A percentile compares a stretch with the other conserved stretches of the same genome.
Conservation (phyloP, 2,113 vertebrate genomes). For the Notechis scutatus region DNA sequence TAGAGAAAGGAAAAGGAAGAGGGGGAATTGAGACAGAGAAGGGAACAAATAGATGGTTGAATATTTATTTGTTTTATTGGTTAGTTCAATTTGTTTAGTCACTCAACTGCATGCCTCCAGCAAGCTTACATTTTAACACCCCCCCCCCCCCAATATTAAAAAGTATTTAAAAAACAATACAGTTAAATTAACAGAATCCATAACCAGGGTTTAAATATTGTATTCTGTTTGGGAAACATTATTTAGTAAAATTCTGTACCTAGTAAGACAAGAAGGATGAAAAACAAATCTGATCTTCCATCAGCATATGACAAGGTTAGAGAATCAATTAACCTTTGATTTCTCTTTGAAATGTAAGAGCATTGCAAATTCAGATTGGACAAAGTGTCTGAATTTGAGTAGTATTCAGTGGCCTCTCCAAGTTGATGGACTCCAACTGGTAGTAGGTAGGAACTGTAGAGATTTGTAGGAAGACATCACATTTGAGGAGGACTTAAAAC, state of each 20-base stretch:
- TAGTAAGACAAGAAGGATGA: neutral
- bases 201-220: neutral
- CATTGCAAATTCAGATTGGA: neutral
- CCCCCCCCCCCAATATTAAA: neutral
- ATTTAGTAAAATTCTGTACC: neutral
- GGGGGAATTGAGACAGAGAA: neutral
- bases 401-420: neutral
- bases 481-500: neutral
- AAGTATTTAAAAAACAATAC: neutral
- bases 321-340: neutral
- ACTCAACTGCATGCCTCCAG: neutral
- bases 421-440: neutral
- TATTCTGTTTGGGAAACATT: neutral
- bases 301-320: neutral
- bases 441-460: neutral
- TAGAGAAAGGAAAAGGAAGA: neutral
- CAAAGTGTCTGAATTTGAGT: neutral
- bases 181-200: neutral
- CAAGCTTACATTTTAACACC: neutral
- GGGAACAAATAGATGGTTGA: neutral
- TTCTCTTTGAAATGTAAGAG: neutral
- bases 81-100: neutral
- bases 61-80: neutral
- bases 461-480: neutral
- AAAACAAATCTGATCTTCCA: neutral